These are phyloP conservation scores for Pleuronectes platessa DNA, from an alignment of 2,113 vertebrate genomes.

Conservation along the genomic window DNA sequence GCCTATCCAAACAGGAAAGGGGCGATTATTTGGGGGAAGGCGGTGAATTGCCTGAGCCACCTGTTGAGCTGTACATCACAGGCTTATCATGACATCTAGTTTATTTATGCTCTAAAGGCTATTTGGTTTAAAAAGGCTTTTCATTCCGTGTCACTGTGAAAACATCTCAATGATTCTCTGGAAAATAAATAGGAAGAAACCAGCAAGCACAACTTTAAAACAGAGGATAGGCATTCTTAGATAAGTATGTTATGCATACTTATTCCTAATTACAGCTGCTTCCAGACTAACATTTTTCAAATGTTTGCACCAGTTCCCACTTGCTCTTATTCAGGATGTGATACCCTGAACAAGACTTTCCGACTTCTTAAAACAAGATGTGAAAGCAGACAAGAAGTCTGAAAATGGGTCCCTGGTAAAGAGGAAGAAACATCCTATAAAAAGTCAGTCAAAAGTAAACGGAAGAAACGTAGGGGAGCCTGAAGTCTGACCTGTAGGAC, in stretches of 20 bases:
- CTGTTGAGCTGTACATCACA: constrained; percentile 25
- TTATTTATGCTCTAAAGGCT: constrained; percentile 8
- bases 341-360: constrained; percentile 8
- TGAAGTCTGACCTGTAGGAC: constrained; percentile 11
- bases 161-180: neutral
- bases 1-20: constrained; percentile 39
- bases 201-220: neutral
- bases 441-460: constrained; percentile 24
- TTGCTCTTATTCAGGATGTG: neutral
- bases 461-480: neutral
- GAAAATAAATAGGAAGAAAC: neutral
- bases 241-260: neutral
- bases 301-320: neutral
- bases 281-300: constrained; percentile 10
- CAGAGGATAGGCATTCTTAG: neutral
- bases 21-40: neutral
- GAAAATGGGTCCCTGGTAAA: neutral
- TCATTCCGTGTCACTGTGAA: neutral
- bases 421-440: neutral
- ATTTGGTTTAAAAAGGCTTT: constrained; percentile 5
- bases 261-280: neutral
- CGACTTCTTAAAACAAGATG: constrained; percentile 3
- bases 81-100: constrained; percentile 16
- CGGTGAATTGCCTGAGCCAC: constrained; percentile 16
- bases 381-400: constrained; percentile 6